Percentiles rank a stretch among this genome's conserved stretches.
phyloP scores from a whole-genome alignment of 2,888 invertebrate species.

The Morpho deidamia region DNA sequence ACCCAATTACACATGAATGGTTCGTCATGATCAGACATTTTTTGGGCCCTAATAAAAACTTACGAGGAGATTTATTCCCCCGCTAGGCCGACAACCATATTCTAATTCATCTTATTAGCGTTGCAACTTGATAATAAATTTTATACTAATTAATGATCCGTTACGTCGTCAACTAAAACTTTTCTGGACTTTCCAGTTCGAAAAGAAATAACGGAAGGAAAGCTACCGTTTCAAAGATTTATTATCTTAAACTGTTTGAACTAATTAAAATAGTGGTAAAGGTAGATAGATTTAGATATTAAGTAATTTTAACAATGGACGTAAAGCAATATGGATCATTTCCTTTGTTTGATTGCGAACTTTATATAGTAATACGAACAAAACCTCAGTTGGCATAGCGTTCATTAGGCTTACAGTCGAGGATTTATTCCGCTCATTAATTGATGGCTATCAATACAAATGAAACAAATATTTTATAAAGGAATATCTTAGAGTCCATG shows the following conservation, averaged over 20 bases:
- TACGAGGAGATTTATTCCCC: conserved; percentile 59
- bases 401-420: conserved; percentile 16
- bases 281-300: too few relatives aligned
- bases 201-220: conserved; percentile 1
- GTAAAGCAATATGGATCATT: too few relatives aligned
- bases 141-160: conserved; percentile 36
- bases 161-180: conserved; percentile 20
- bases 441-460: conserved; percentile 30
- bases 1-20: conserved; percentile 74
- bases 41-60: conserved; percentile 64
- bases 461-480: conserved; percentile 32
- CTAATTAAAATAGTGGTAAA: too few relatives aligned
- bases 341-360: background rate
- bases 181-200: conserved; percentile 8
- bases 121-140: conserved; percentile 52
- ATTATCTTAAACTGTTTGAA: background rate
- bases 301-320: too few relatives aligned
- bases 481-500: conserved; percentile 42
- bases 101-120: conserved; percentile 53
- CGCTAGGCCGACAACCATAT: conserved; percentile 47
- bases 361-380: conserved; percentile 2
- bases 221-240: conserved; percentile 8
- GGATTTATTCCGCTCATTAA: conserved; percentile 37
- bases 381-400: conserved; percentile 18
- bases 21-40: conserved; percentile 71